These are phyloP conservation scores for Colletes collaris DNA, from an alignment of 2,888 invertebrate genomes.

Conservation along the genomic window DNA sequence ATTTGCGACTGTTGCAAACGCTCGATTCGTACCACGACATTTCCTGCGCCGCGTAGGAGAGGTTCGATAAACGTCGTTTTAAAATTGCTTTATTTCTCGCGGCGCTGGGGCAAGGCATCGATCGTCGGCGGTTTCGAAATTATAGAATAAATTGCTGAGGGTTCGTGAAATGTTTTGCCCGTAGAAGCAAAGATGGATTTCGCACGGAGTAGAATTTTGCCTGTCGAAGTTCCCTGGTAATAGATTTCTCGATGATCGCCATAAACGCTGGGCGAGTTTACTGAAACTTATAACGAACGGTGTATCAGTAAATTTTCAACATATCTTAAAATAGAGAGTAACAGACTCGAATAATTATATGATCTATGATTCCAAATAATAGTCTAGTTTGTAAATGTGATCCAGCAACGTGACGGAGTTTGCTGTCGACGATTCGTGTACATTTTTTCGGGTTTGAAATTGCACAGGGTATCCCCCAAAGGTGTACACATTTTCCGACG, in stretches of 20 bases:
- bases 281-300: too few relatives aligned
- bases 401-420: too few relatives aligned
- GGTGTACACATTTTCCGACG: constrained; percentile 38
- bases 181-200: neutral
- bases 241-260: too few relatives aligned
- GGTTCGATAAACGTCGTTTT: constrained; percentile 15
- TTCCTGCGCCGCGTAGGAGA: neutral
- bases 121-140: constrained; percentile 29
- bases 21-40: constrained; percentile 6
- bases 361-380: neutral
- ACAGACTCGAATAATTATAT: neutral
- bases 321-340: neutral
- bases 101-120: constrained; percentile 22
- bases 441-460: constrained; percentile 33
- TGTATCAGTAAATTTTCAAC: neutral
- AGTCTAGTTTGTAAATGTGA: neutral
- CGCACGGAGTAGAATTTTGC: neutral
- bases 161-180: neutral
- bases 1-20: neutral
- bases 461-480: constrained; percentile 27
- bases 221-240: too few relatives aligned
- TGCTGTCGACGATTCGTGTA: neutral
- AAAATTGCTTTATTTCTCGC: constrained; percentile 40
- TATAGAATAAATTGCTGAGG: neutral
- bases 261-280: too few relatives aligned